phyloP scores from a whole-genome alignment of 1,140 invertebrate genomes.

The Bilobella aurantiaca region DNA sequence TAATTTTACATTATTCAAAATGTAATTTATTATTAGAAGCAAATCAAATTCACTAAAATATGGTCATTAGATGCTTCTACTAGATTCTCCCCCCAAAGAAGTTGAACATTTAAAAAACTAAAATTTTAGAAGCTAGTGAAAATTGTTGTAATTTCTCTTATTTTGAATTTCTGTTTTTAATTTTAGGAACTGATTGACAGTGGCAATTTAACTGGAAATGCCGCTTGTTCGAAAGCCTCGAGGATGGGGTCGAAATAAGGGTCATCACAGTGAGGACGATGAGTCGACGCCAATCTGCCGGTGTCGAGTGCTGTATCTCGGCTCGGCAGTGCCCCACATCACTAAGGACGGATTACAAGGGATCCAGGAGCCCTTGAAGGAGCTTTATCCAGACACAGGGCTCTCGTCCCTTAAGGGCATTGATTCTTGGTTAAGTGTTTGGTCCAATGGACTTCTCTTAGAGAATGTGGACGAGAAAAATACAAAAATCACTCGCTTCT shows the following conservation, averaged over 20 bases:
- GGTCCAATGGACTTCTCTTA: constrained; percentile 88
- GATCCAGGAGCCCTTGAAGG: constrained; percentile 90
- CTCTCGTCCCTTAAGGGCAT: constrained; percentile 76
- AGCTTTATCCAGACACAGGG: constrained; percentile 89
- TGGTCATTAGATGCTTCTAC: not conserved
- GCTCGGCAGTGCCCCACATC: constrained; percentile 90
- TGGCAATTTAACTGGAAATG: constrained; percentile 8
- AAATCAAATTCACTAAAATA: too few species aligned
- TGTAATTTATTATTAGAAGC: too few species aligned
- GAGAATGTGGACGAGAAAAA: constrained; percentile 94
- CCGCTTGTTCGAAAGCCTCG: constrained; percentile 30
- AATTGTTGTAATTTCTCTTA: not conserved
- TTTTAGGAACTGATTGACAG: not conserved
- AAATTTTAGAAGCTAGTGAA: not conserved
- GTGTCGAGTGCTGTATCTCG: constrained; percentile 94
- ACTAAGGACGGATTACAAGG: constrained; percentile 95
- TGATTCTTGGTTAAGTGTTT: constrained; percentile 93
- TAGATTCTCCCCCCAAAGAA: not conserved
- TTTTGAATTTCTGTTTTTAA: not conserved
- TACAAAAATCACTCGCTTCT: constrained; percentile 89
- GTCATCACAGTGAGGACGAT: constrained; percentile 36
- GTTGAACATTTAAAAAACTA: not conserved
- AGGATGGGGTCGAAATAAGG: constrained; percentile 13
- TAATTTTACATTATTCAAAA: too few species aligned
- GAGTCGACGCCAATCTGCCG: constrained; percentile 80